Conservation (phyloP, 2,797 vertebrate genomes). For the Falco columbarius region DNA sequence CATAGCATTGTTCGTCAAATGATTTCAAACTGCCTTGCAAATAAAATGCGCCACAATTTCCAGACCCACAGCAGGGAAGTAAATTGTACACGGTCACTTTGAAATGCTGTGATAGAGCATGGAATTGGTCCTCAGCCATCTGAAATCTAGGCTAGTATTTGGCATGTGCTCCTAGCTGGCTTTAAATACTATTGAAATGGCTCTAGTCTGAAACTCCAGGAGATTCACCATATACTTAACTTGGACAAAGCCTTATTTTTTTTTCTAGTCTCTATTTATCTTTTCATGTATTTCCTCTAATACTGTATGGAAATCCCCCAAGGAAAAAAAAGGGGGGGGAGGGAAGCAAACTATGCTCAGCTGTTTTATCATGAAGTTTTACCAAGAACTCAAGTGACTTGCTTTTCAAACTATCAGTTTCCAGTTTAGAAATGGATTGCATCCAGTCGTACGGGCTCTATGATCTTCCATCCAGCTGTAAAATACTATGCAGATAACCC, state of each 20-base stretch:
- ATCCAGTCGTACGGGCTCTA: neutral
- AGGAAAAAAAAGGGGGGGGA: neutral
- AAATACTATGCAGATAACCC: neutral
- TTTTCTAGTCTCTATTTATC: neutral
- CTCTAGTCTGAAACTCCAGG: neutral
- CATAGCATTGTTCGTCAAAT: neutral
- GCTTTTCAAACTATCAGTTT: neutral
- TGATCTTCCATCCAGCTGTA: neutral
- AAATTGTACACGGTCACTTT: neutral
- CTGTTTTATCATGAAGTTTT: neutral
- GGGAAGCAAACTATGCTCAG: neutral
- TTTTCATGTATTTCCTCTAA: neutral
- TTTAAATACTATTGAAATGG: neutral
- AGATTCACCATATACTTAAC: neutral
- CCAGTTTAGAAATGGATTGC: neutral
- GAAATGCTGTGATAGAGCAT: neutral
- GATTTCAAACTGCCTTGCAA: neutral
- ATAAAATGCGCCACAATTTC: rapidly evolving
- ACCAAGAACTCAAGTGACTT: neutral
- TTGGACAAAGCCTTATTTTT: neutral
- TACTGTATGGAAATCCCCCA: neutral
- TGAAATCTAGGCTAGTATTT: neutral
- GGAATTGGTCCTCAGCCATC: neutral
- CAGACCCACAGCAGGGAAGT: neutral
- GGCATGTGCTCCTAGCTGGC: neutral